phyloP scores from a whole-genome alignment of 2,888 invertebrate genomes.

The Diplolepis rosae region DNA sequence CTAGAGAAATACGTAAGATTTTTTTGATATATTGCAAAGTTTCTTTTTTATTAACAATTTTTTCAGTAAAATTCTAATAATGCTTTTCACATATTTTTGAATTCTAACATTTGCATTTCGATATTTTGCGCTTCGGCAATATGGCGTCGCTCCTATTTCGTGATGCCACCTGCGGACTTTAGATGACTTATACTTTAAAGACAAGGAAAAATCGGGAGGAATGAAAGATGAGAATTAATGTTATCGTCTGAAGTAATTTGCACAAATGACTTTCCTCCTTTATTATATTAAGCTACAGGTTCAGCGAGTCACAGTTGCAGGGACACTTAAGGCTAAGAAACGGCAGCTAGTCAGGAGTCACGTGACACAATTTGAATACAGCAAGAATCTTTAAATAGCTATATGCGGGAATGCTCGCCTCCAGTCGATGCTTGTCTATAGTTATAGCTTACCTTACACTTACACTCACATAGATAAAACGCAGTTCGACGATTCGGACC shows the following conservation, averaged over 20 bases:
- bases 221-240: background rate
- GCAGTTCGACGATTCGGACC: constrained; percentile 1
- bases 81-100: too few relatives aligned
- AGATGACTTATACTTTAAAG: background rate
- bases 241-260: background rate
- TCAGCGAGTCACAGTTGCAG: background rate
- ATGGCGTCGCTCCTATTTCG: background rate
- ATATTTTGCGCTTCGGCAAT: background rate
- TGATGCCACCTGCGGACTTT: background rate
- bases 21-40: too few relatives aligned
- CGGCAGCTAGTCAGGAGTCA: constrained; percentile 33
- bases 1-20: too few relatives aligned
- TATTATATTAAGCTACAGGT: background rate
- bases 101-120: background rate
- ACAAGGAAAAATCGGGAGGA: background rate
- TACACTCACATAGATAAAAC: background rate
- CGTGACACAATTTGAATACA: constrained; percentile 41
- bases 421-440: background rate
- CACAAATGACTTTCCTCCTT: background rate
- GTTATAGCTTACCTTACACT: background rate
- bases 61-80: too few relatives aligned
- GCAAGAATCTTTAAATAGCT: constrained; percentile 50
- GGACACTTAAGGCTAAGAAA: background rate
- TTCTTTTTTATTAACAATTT: too few relatives aligned
- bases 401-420: constrained; percentile 1